Base-by-base conservation (phyloP, 2,113 vertebrate genomes). In the Penelope pileata region DNA sequence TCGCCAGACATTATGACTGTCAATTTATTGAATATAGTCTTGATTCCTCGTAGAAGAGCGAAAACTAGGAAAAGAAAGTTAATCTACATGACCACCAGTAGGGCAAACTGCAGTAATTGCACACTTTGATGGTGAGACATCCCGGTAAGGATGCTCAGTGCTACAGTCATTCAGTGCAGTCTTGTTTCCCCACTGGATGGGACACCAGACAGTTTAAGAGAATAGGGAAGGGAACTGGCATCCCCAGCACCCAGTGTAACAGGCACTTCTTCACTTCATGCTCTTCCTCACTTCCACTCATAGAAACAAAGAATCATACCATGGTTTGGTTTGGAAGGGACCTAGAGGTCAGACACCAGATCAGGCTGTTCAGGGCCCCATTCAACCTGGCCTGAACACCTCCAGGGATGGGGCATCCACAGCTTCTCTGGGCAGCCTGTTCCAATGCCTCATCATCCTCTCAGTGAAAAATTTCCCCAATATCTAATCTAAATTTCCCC, bases 201-300 rank as follows among this genome's bases (percentile, higher is more conserved):
- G 34, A 15, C 12, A 69, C 73, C 19, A 83, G 82, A 50, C 9
- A 48, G 9, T 14, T n/a, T 7, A 56, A 60, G 24, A 81, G 18
- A 54, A 21, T 0, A 7, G 5, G 21, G 42, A 66, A 73, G 24
- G 17, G 27, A 10, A 45, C 6, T 5, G 43, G 40, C 43, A 91
- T 1, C 2, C 14, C 10, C 32, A 70, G 47, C 2, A 75, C 11
- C 30, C 18, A 1, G 0, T 32, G n/a, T 17, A 43, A 50, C 16
- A 75, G 53, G 24, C 6, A 56, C 7, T 56, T 56, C 30, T 56
- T 54, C 53, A 54, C 53, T 54, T 32, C 30, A n/a, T 32, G 16
- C 23, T 12, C 74, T 51, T 45, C 29, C 36, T 86, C 59, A 45
- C 10, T n/a, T 59, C 29, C 30, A 22, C 11, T n/a, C n/a, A n/a